These are phyloP conservation scores for Talpa occidentalis DNA, from an alignment of 2,113 vertebrate genomes.

Conservation along the genomic window DNA sequence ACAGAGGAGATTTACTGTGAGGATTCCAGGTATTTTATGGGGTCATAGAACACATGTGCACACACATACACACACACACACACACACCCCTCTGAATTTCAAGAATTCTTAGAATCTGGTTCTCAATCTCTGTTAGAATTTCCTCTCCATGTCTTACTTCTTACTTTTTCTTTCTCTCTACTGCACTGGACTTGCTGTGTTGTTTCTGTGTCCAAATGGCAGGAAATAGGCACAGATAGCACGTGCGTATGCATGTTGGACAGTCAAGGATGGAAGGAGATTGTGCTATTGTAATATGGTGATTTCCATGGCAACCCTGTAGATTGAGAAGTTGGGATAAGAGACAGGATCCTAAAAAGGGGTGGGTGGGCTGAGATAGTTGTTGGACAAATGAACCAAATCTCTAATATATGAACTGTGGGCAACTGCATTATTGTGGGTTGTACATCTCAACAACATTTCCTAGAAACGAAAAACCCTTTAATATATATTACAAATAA, in stretches of 20 bases:
- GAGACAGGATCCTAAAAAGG: neutral
- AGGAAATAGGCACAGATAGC: neutral
- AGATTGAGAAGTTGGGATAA: neutral
- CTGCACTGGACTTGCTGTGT: neutral
- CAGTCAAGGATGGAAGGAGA: neutral
- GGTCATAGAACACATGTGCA: neutral
- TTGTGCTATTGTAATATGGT: neutral
- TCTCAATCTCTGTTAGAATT: neutral
- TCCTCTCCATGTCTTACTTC: neutral
- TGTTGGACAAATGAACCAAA: neutral
- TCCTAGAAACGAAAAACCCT: neutral
- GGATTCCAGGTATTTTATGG: neutral
- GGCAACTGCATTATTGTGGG: neutral
- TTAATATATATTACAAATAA: neutral
- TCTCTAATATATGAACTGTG: neutral
- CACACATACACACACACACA: neutral
- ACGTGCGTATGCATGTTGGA: neutral
- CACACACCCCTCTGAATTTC: neutral
- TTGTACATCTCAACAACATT: neutral
- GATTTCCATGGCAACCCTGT: conserved; percentile 3
- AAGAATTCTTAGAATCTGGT: neutral
- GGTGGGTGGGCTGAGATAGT: neutral
- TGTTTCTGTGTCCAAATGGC: neutral
- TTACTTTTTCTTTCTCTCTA: neutral
- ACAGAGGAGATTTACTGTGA: neutral